Conservation (phyloP, 2,797 vertebrate genomes). For the Liasis olivaceus region DNA sequence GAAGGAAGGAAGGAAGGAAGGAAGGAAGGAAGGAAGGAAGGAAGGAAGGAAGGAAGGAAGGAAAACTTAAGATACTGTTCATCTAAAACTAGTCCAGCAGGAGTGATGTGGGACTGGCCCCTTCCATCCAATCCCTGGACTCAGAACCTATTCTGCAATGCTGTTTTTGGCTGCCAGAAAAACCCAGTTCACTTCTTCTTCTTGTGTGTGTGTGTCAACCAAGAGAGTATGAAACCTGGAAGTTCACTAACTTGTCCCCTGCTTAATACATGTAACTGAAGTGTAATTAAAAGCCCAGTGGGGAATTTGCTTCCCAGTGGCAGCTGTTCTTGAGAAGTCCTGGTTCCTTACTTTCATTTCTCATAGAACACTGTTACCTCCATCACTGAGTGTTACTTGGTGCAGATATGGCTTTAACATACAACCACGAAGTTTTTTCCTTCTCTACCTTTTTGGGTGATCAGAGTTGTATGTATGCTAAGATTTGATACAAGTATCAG, state of each 20-base stretch:
- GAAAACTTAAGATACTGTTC: neutral
- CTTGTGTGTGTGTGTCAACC: neutral
- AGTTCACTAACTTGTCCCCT: neutral
- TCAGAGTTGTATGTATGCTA: neutral
- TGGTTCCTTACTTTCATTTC: neutral
- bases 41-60: too few species aligned
- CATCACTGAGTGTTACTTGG: neutral
- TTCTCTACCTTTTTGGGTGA: neutral
- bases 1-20: too few species aligned
- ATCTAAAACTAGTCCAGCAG: neutral
- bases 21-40: too few species aligned
- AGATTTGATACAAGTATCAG: neutral
- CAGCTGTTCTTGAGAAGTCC: neutral
- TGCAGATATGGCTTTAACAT: neutral
- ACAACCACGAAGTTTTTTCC: neutral
- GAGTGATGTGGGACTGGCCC: neutral
- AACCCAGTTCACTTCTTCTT: neutral
- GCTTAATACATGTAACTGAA: neutral
- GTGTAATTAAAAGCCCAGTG: neutral
- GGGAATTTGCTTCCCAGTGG: neutral
- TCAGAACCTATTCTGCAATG: neutral
- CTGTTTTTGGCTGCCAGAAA: neutral
- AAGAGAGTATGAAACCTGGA: neutral
- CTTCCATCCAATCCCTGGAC: neutral
- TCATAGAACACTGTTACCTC: neutral